Percentiles rank a stretch among this genome's conserved stretches.
Conservation (phyloP, 2,888 invertebrate genomes). For the Callinectes sapidus region DNA sequence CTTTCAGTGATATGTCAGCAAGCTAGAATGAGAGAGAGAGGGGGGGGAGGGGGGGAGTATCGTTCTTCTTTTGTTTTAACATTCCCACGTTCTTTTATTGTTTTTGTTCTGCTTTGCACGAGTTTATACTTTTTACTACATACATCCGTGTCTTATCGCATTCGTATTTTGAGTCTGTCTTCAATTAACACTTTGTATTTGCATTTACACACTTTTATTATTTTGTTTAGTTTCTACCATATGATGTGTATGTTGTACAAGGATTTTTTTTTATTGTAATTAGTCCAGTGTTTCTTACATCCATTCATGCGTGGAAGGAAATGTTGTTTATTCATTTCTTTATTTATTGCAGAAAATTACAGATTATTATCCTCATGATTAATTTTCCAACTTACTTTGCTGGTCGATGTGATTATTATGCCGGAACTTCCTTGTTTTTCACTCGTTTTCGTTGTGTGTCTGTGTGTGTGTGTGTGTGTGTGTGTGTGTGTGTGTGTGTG, state of each 20-base stretch:
- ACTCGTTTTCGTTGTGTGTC: background rate
- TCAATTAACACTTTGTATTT: too few species aligned
- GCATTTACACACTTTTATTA: background rate
- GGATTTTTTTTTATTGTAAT: background rate
- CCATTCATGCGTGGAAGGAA: too few species aligned
- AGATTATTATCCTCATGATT: too few species aligned
- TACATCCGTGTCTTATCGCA: too few species aligned
- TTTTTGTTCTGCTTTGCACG: background rate
- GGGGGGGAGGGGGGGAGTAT: background rate
- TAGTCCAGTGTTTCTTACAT: too few species aligned
- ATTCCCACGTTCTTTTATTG: background rate
- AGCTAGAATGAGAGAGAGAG: background rate
- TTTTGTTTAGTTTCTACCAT: background rate
- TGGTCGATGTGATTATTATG: background rate
- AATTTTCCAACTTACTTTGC: background rate
- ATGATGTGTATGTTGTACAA: background rate
- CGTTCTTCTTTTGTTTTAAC: background rate
- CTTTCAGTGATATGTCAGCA: background rate
- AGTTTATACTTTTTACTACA: background rate
- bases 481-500: constrained; percentile 13
- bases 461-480: constrained; percentile 25
- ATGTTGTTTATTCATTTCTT: too few species aligned
- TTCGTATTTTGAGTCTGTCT: too few species aligned
- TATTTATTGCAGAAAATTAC: too few species aligned
- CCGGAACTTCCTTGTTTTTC: too few species aligned